phyloP scores from a whole-genome alignment of 2,797 vertebrate species.

The Periophthalmus magnuspinnatus region DNA sequence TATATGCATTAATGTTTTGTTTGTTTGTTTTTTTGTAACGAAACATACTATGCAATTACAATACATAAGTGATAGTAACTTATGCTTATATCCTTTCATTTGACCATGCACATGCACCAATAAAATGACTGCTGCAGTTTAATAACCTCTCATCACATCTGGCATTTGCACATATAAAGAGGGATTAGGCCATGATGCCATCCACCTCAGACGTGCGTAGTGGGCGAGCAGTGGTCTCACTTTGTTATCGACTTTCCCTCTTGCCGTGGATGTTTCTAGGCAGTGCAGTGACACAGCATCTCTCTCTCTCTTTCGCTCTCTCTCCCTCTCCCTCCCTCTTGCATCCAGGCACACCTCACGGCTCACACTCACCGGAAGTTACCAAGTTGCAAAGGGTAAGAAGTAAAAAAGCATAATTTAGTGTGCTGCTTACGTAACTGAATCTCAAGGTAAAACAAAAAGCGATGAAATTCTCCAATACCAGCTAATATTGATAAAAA shows the following conservation, averaged over 20 bases:
- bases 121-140: neutral
- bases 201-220: neutral
- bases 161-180: neutral
- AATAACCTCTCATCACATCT: no score
- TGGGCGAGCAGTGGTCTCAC: constrained; percentile 16
- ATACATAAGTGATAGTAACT: no score
- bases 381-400: constrained; percentile 4
- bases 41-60: neutral
- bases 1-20: no score
- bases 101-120: neutral
- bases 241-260: constrained; percentile 10
- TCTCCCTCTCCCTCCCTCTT: constrained; percentile 8
- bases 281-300: constrained; percentile 12
- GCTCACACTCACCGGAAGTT: constrained; percentile 4
- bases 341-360: constrained; percentile 16
- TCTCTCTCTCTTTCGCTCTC: constrained; percentile 5
- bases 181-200: neutral
- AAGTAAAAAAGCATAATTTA: constrained; percentile 15
- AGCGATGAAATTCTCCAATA: neutral
- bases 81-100: no score
- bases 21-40: neutral
- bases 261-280: constrained; percentile 33
- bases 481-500: neutral
- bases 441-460: constrained; percentile 5
- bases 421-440: constrained; percentile 7